Percentiles rank a stretch among this genome's conserved stretches.
These are phyloP conservation scores for Lysandra coridon DNA, from an alignment of 2,888 invertebrate genomes.

Conservation along the genomic window DNA sequence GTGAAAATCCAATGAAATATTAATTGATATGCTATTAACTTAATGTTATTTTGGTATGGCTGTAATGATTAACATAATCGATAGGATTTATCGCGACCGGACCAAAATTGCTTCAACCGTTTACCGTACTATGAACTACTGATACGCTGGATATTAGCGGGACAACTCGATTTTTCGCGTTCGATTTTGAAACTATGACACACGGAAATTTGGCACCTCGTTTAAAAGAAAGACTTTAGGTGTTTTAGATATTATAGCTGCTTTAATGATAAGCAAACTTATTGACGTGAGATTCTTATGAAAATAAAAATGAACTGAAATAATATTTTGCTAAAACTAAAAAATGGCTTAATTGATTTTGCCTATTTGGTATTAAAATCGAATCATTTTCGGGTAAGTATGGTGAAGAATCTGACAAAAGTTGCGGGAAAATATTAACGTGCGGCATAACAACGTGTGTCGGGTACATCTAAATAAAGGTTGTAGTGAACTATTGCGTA, in stretches of 20 bases:
- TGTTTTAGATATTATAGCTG: too few relatives aligned
- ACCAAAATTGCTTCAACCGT: not conserved
- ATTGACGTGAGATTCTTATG: too few relatives aligned
- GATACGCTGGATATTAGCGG: not conserved
- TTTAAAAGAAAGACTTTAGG: too few relatives aligned
- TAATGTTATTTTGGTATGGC: conserved; percentile 20
- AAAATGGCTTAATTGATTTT: too few relatives aligned
- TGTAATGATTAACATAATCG: conserved; percentile 28
- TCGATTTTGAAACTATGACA: not conserved
- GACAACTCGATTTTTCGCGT: not conserved
- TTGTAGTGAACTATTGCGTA: not conserved
- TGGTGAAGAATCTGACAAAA: too few relatives aligned
- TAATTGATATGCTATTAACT: conserved; percentile 21
- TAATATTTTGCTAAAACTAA: too few relatives aligned
- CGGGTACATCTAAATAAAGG: not conserved
- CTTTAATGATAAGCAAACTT: too few relatives aligned
- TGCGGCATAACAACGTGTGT: not conserved
- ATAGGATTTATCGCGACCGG: not conserved
- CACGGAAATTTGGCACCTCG: too few relatives aligned
- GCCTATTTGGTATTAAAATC: too few relatives aligned
- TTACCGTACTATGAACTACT: conserved; percentile 2
- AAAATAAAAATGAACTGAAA: too few relatives aligned
- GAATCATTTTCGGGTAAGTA: too few relatives aligned
- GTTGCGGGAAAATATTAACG: too few relatives aligned
- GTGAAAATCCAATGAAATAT: conserved; percentile 22